phyloP scores from a whole-genome alignment of 2,888 invertebrate species.

The Synergus gifuensis region DNA sequence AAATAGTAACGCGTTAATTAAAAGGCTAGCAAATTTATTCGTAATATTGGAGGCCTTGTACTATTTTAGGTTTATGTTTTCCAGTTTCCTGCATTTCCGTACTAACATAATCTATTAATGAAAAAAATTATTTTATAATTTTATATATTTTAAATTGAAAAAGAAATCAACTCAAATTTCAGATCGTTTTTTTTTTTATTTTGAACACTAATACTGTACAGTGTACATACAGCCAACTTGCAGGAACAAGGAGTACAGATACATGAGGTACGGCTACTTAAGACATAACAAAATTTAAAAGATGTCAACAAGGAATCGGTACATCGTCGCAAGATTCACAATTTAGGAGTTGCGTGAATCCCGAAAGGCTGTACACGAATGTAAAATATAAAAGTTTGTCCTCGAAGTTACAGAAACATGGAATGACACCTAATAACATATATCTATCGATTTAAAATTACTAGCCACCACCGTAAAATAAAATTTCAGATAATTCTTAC shows the following conservation, averaged over 20 bases:
- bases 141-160: not conserved
- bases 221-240: conserved; percentile 73
- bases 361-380: conserved; percentile 66
- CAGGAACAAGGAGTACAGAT: conserved; percentile 66
- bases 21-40: too few species aligned
- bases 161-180: conserved; percentile 34
- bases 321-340: conserved; percentile 69
- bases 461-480: conserved; percentile 69
- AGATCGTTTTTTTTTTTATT: conserved; percentile 61
- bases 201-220: conserved; percentile 75
- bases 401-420: conserved; percentile 73
- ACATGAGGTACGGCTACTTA: conserved; percentile 62
- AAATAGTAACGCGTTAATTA: too few species aligned
- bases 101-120: too few species aligned
- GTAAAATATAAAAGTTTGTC: conserved; percentile 59
- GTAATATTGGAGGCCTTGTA: too few species aligned
- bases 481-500: conserved; percentile 42
- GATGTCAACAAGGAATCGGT: conserved; percentile 57
- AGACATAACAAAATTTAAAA: conserved; percentile 54
- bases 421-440: conserved; percentile 73
- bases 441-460: conserved; percentile 61
- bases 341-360: conserved; percentile 69
- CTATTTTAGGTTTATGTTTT: too few species aligned
- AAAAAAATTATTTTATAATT: too few species aligned
- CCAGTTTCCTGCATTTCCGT: too few species aligned